Evolutionary conservation across 1,140 invertebrate species (phyloP).

Genomic region (Drosophila yakuba): DNA sequence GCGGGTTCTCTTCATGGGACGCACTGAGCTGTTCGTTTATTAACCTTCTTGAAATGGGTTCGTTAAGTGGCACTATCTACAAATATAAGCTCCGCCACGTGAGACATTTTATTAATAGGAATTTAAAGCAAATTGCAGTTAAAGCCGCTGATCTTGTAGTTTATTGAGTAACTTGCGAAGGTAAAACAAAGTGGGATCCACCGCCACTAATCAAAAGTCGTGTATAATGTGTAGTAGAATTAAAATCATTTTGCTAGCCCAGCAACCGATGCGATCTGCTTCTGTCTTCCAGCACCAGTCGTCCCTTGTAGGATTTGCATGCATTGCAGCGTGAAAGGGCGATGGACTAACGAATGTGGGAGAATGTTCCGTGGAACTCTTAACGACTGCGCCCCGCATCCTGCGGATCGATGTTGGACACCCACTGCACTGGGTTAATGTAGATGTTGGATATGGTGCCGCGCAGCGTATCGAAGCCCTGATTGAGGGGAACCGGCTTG

Average conservation of each 20-base stretch:
- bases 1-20: constrained; percentile 15
- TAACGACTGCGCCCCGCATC: constrained; percentile 54
- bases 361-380: not conserved
- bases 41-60: constrained; percentile 26
- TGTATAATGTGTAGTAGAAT: not conserved
- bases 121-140: no score
- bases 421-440: constrained; percentile 67
- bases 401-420: constrained; percentile 57
- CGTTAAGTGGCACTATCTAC: constrained; percentile 36
- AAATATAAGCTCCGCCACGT: constrained; percentile 57
- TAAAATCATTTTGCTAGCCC: not conserved
- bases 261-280: constrained; percentile 1
- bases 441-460: constrained; percentile 71
- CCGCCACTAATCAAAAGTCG: not conserved
- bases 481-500: constrained; percentile 75
- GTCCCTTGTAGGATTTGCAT: not conserved
- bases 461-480: constrained; percentile 61
- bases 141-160: constrained; percentile 9
- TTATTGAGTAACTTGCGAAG: constrained; percentile 7
- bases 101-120: not conserved
- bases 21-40: constrained; percentile 39
- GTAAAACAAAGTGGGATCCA: constrained; percentile 2
- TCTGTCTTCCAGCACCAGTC: not conserved
- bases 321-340: constrained; percentile 18
- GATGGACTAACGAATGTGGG: constrained; percentile 9